These are phyloP conservation scores for Phrynocephalus vlangalii DNA, from an alignment of 2,797 vertebrate species.

Conservation along the genomic window DNA sequence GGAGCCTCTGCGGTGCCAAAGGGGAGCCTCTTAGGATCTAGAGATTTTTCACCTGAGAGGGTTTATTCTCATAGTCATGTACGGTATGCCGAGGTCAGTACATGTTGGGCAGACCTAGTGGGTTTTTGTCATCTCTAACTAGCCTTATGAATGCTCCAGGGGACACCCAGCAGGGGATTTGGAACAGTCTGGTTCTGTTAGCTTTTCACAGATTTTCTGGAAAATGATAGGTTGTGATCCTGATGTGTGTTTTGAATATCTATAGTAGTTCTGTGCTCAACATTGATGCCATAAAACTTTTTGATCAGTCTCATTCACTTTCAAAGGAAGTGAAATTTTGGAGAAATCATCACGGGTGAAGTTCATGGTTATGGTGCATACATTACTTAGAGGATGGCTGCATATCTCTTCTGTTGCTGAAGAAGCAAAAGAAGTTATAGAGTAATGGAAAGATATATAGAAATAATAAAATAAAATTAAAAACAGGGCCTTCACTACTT, in stretches of 20 bases:
- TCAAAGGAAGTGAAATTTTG: too few species aligned
- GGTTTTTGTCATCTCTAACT: slow-evolving; percentile 7
- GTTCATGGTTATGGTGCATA: too few species aligned
- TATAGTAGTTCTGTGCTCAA: neutral
- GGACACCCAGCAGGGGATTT: neutral
- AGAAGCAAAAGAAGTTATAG: too few species aligned
- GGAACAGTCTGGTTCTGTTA: neutral
- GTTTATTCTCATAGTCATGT: neutral
- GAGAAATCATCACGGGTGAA: too few species aligned
- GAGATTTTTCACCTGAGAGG: slow-evolving; percentile 15
- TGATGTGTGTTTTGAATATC: neutral
- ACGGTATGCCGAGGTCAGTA: neutral
- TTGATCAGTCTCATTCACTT: too few species aligned
- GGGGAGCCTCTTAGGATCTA: neutral
- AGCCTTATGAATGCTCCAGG: neutral
- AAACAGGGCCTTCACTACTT: too few species aligned
- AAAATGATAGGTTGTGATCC: neutral
- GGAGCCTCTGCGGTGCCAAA: neutral
- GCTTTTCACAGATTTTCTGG: neutral
- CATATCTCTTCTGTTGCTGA: too few species aligned
- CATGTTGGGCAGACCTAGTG: neutral
- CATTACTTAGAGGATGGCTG: too few species aligned
- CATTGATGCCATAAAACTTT: too few species aligned
- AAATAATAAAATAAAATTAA: too few species aligned
- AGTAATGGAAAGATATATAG: too few species aligned